These are phyloP conservation scores for Sisor rabdophorus DNA, from an alignment of 2,113 vertebrate species.

Conservation along the genomic window DNA sequence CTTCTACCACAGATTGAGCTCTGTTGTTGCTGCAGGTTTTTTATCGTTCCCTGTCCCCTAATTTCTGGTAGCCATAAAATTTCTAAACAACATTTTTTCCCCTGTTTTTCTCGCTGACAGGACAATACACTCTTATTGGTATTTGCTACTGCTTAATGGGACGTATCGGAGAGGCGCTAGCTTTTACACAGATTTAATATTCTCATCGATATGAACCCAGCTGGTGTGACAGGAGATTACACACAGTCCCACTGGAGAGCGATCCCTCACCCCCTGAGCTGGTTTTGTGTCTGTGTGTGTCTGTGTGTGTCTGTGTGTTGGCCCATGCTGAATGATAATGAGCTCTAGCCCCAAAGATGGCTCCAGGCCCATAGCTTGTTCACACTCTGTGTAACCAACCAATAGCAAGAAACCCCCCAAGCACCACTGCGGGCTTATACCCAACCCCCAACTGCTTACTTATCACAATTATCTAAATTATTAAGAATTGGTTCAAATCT, in stretches of 20 bases:
- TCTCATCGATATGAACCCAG: constrained; percentile 47
- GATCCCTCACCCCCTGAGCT: constrained; percentile 34
- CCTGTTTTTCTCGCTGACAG: neutral
- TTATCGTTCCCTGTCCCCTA: neutral
- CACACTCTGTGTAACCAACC: constrained; percentile 17
- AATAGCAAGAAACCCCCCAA: constrained; percentile 4
- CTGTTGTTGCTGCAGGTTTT: neutral
- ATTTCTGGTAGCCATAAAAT: neutral
- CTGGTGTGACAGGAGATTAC: constrained; percentile 51
- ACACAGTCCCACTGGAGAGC: constrained; percentile 44
- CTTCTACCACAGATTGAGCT: neutral
- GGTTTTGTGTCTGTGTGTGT: neutral
- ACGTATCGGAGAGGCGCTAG: constrained; percentile 23
- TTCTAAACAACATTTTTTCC: neutral
- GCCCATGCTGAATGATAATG: constrained; percentile 43
- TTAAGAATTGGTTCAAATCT: too few relatives aligned
- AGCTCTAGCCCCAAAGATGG: constrained; percentile 40
- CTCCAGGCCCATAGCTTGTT: constrained; percentile 31
- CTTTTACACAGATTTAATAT: constrained; percentile 36
- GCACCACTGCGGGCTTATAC: neutral
- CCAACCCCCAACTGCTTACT: neutral
- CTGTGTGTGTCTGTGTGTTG: constrained; percentile 11
- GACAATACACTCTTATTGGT: constrained; percentile 9
- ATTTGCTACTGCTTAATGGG: constrained; percentile 27
- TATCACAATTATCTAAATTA: too few relatives aligned